These are phyloP conservation scores for Montifringilla adamsi DNA, from an alignment of 2,113 vertebrate genomes.

Conservation along the genomic window DNA sequence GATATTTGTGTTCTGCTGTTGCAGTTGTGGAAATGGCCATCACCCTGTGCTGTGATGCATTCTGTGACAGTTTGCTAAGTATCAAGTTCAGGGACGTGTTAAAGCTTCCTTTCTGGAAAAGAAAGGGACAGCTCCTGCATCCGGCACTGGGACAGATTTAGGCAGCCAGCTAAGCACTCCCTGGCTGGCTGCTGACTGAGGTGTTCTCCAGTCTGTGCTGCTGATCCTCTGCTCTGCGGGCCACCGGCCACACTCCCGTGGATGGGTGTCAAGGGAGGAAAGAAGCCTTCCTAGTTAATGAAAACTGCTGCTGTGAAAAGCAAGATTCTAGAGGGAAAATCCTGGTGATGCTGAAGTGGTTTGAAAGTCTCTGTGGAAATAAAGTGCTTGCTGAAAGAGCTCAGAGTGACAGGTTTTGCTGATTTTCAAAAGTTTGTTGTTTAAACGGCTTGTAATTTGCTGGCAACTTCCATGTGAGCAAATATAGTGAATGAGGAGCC, in stretches of 20 bases:
- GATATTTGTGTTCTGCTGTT: background rate
- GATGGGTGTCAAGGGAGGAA: background rate
- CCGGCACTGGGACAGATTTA: background rate
- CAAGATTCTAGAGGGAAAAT: background rate
- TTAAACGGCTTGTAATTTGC: background rate
- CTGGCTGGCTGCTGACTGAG: background rate
- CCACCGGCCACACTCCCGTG: rapidly evolving
- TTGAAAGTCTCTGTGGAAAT: background rate
- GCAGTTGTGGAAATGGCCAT: background rate
- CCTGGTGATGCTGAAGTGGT: background rate
- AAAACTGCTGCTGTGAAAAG: background rate
- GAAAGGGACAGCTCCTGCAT: background rate
- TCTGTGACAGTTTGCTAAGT: background rate
- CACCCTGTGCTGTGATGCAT: rapidly evolving
- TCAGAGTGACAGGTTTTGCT: background rate
- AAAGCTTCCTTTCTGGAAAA: constrained; percentile 8
- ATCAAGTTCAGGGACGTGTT: background rate
- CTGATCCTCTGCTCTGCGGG: background rate
- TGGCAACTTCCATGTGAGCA: background rate
- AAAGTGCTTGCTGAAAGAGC: background rate
- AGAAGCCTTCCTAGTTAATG: rapidly evolving
- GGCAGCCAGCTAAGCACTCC: background rate
- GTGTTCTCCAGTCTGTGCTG: background rate
- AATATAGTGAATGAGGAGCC: background rate
- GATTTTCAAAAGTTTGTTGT: background rate